phyloP scores from a whole-genome alignment of 2,113 vertebrate species.

The Pomatorhinus ruficollis region DNA sequence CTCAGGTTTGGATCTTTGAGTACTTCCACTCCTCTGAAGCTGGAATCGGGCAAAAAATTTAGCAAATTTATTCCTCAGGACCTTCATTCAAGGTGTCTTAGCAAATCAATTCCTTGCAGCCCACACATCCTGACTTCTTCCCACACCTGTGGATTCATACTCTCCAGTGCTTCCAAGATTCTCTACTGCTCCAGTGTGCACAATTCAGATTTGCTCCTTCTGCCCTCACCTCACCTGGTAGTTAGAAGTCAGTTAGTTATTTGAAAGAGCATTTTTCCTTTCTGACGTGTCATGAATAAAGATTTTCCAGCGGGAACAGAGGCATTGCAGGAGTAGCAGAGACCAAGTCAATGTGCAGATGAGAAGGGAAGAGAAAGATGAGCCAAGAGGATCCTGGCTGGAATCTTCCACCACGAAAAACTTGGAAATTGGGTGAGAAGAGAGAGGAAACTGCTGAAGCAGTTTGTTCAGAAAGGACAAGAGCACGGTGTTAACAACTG shows the following conservation, averaged over 20 bases:
- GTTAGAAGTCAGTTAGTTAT: background rate
- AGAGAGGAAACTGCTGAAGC: background rate
- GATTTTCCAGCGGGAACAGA: background rate
- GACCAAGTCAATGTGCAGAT: background rate
- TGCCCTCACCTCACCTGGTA: background rate
- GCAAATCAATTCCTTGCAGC: background rate
- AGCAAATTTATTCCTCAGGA: background rate
- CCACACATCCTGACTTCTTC: background rate
- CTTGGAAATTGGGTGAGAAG: background rate
- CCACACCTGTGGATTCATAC: background rate
- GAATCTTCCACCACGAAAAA: background rate
- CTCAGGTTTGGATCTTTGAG: background rate
- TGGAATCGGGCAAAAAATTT: background rate
- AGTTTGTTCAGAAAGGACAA: background rate
- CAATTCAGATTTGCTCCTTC: background rate
- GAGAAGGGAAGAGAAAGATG: background rate
- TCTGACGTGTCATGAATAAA: background rate
- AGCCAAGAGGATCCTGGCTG: conserved; percentile 9
- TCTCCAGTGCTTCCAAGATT: background rate
- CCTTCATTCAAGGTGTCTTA: background rate
- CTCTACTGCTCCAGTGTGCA: background rate
- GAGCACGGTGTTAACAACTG: background rate
- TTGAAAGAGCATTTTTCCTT: background rate
- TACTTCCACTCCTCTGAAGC: background rate
- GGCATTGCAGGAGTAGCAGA: background rate